These are phyloP conservation scores for Prionace glauca DNA, from an alignment of 2,797 vertebrate genomes.

Conservation along the genomic window DNA sequence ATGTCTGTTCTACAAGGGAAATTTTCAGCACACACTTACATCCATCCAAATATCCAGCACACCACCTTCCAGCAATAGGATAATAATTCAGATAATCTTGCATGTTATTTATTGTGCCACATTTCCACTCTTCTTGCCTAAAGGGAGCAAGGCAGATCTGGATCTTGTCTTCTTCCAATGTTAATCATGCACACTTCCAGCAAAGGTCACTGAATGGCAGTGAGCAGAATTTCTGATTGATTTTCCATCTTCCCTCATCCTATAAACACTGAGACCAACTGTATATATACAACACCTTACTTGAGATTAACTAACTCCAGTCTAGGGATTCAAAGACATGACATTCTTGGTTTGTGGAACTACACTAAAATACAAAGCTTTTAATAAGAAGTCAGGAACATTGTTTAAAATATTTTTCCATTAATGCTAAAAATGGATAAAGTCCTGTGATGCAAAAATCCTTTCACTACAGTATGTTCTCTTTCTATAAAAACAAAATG, in stretches of 20 bases:
- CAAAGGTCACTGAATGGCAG: not conserved
- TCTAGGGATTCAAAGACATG: not conserved
- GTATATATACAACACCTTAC: no score
- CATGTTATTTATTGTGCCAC: not conserved
- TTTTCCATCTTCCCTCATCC: not conserved
- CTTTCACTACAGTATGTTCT: not conserved
- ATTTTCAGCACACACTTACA: not conserved
- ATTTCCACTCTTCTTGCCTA: not conserved
- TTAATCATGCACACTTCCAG: not conserved
- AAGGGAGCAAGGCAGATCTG: not conserved
- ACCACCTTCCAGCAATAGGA: not conserved
- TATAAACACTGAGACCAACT: not conserved
- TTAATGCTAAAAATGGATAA: not conserved
- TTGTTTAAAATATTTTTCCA: not conserved
- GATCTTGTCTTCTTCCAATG: not conserved
- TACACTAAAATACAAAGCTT: not conserved
- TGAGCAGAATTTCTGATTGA: not conserved
- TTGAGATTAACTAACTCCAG: no score
- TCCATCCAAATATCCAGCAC: not conserved
- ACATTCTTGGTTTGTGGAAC: not conserved
- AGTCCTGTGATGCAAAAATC: not conserved
- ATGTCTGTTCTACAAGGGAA: not conserved
- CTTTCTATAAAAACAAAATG: not conserved
- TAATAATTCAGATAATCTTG: not conserved
- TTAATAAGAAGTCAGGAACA: not conserved